These are phyloP conservation scores for Halcyon leucocephala DNA, from an alignment of 2,797 vertebrate species.

Conservation along the genomic window DNA sequence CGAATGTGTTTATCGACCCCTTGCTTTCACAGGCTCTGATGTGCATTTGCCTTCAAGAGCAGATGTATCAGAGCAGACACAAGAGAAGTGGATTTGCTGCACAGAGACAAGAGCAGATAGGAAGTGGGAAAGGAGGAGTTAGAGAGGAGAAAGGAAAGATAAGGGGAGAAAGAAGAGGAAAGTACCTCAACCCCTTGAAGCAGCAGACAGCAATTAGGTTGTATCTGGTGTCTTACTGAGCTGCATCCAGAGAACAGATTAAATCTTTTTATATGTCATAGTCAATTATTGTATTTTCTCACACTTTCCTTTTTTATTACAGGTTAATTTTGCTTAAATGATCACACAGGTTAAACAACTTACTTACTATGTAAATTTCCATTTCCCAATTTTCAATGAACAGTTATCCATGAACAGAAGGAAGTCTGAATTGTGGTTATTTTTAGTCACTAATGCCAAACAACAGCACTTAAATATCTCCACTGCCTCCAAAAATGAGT, in stretches of 20 bases:
- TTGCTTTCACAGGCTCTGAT: not conserved
- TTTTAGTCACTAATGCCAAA: not conserved
- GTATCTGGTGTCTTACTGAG: not conserved
- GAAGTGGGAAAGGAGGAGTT: not conserved
- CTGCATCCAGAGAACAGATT: not conserved
- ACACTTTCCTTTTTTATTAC: not conserved
- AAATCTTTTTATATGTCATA: not conserved
- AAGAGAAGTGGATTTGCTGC: not conserved
- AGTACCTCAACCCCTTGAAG: accelerated
- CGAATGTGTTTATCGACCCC: accelerated
- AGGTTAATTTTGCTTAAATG: not conserved
- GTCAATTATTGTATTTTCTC: not conserved
- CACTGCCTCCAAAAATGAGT: not conserved
- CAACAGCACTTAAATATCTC: not conserved
- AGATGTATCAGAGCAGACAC: not conserved
- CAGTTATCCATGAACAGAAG: not conserved
- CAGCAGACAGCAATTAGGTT: not conserved
- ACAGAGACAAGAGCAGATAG: not conserved
- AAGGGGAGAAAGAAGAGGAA: not conserved
- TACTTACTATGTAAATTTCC: not conserved
- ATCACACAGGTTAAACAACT: not conserved
- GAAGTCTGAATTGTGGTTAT: not conserved
- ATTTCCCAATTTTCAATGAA: not conserved
- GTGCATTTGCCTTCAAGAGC: not conserved
- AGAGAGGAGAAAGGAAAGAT: not conserved